Conservation (phyloP, 1,140 invertebrate genomes). For the Dolichoris vasculosae region DNA sequence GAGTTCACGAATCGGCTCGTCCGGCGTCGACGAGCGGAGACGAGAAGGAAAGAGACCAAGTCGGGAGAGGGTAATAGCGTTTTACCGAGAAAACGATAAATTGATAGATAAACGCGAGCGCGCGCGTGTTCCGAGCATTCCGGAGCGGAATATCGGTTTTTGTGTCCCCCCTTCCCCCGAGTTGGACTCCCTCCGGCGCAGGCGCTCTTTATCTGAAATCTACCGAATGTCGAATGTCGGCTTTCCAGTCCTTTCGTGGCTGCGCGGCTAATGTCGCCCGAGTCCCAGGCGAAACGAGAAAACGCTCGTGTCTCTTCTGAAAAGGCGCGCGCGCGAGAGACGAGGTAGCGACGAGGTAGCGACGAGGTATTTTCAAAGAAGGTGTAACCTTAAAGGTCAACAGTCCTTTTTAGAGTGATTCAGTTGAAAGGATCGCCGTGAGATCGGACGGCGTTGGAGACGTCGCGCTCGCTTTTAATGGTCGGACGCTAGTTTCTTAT, state of each 20-base stretch:
- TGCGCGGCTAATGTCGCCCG: not conserved
- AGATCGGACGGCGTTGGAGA: not conserved
- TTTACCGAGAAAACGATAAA: slow-evolving; percentile 42
- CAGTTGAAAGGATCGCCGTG: not conserved
- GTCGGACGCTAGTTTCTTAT: not conserved
- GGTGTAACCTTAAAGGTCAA: not conserved
- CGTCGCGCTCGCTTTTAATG: no score
- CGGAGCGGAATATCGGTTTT: slow-evolving; percentile 20
- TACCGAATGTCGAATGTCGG: not conserved
- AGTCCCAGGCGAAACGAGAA: not conserved
- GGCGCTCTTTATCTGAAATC: slow-evolving; percentile 12
- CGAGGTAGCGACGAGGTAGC: no score
- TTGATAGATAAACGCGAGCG: slow-evolving; percentile 32
- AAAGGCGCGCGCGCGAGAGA: not conserved
- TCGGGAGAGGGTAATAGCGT: not conserved
- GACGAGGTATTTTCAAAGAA: not conserved
- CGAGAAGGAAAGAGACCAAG: not conserved
- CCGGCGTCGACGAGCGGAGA: not conserved
- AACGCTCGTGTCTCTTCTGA: not conserved
- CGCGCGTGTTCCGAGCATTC: slow-evolving; percentile 11
- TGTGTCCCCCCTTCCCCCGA: not conserved
- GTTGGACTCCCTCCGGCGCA: not conserved
- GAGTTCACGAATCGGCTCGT: not conserved
- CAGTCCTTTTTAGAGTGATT: not conserved
- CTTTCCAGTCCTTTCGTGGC: not conserved